Base-by-base conservation (phyloP, 2,888 invertebrate species). In the Lordiphosa andalusiaca region DNA sequence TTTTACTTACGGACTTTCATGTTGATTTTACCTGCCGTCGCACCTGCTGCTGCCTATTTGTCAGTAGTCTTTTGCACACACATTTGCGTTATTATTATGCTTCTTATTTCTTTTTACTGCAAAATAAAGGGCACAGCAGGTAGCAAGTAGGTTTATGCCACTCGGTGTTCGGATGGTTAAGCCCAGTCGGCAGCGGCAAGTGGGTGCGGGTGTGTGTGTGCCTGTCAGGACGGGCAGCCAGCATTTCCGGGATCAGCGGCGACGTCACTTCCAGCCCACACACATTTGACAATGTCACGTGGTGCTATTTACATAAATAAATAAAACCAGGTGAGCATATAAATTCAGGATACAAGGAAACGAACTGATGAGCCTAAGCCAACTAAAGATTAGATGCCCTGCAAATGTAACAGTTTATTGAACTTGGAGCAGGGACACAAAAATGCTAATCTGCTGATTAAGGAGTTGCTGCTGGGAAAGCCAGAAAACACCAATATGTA, bases 231-330 rank as follows among this genome's bases (percentile, higher is more conserved):
- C 44, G 30, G 44, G 30, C 44, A 44, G 44, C 39, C 50, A 36
- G 37, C 42, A 65, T 73, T 71, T 65, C 69, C 73, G 72, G 64
- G 25, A 42, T 16, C 16, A 49, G 44, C 44, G 36, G 40, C 49
- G 46, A 33, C 40, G 55, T 39, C 44, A 36, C 41, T 49, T 38
- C 7, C 38, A 39, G 30, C 54, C 30, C 38, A 44, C 57, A 33
- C 51, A 49, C 9, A 47, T 73, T 72, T 74, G 64, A 74, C 82
- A 81, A 66, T 82, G 84, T 77, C 84, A 80, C 84, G 84, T 74
- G 65, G 74, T 50, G 70, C 59, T 70, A 69, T 75, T 73, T 69
- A 55, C 72, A 75, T 72, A 73, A 73, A 75, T 63, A 73, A 67
- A 75, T 64, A 65, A 69, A 55, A 53, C 47, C 48, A 38, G 53